These are phyloP conservation scores for Neogobius melanostomus DNA, from an alignment of 2,113 vertebrate genomes.

Conservation along the genomic window DNA sequence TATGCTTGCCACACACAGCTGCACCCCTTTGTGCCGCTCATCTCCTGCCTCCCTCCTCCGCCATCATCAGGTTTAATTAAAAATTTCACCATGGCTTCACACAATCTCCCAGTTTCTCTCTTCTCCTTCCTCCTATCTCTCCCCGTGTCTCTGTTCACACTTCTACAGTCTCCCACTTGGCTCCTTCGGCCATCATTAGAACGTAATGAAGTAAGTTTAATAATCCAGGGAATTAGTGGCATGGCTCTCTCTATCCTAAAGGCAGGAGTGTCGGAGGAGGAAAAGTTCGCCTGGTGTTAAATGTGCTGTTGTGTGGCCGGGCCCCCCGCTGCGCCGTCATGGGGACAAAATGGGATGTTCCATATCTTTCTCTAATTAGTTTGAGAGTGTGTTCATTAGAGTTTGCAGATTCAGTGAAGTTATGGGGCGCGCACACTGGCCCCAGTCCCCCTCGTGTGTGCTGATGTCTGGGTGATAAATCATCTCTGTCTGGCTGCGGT, in stretches of 20 bases:
- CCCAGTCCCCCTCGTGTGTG: constrained; percentile 34
- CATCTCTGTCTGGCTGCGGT: constrained; percentile 44
- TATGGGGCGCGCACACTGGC: constrained; percentile 44
- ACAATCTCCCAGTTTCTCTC: constrained; percentile 31
- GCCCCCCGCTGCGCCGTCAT: constrained; percentile 27
- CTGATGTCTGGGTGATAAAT: constrained; percentile 60
- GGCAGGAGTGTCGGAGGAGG: constrained; percentile 21
- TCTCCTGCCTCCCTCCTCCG: constrained; percentile 25
- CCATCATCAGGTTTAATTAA: constrained; percentile 63
- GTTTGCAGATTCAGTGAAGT: constrained; percentile 57
- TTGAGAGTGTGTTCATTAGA: constrained; percentile 63
- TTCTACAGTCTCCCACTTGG: constrained; percentile 15
- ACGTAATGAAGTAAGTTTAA: constrained; percentile 59
- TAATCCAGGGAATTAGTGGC: constrained; percentile 51
- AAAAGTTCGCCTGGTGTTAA: constrained; percentile 27
- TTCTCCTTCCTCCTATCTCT: background rate
- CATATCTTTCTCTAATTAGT: constrained; percentile 63
- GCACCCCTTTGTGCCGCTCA: constrained; percentile 16
- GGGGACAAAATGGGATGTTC: constrained; percentile 47
- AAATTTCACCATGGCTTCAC: constrained; percentile 40
- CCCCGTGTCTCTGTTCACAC: background rate
- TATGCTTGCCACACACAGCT: constrained; percentile 21
- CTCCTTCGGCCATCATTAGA: constrained; percentile 63
- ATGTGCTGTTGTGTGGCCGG: constrained; percentile 30
- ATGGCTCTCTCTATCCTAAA: constrained; percentile 34